phyloP scores from a whole-genome alignment of 2,888 invertebrate genomes.

The Miltochrista miniata region DNA sequence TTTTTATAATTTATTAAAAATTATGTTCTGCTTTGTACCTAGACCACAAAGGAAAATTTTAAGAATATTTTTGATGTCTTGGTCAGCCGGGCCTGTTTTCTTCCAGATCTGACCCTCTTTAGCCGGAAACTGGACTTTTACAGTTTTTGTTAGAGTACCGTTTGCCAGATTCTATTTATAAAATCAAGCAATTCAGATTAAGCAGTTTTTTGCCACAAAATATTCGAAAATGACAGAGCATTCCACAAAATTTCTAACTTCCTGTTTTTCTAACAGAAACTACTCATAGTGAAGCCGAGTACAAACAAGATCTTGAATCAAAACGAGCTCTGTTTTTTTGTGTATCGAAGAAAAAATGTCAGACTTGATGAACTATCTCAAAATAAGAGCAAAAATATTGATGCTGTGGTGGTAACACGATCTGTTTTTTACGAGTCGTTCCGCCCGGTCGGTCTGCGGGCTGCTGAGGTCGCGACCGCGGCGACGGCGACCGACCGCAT shows the following conservation, averaged over 20 bases:
- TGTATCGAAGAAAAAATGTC: conserved; percentile 31
- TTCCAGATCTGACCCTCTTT: too few species aligned
- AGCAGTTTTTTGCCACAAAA: conserved; percentile 4
- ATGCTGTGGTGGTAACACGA: conserved; percentile 58
- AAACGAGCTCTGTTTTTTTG: conserved; percentile 31
- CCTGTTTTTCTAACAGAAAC: conserved; percentile 25
- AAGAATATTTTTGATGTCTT: too few species aligned
- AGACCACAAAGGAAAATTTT: too few species aligned
- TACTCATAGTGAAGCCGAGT: conserved; percentile 19
- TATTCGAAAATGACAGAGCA: conserved; percentile 13
- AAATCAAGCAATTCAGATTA: too few species aligned
- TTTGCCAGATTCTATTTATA: too few species aligned
- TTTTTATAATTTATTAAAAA: too few species aligned
- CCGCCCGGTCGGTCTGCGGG: conserved; percentile 51
- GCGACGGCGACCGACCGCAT: conserved; percentile 41
- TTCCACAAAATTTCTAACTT: conserved; percentile 13
- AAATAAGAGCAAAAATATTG: conserved; percentile 58
- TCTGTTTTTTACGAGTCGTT: conserved; percentile 60
- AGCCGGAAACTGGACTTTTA: too few species aligned
- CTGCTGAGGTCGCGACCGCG: conserved; percentile 64
- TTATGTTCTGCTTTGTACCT: too few species aligned
- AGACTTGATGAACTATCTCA: conserved; percentile 60
- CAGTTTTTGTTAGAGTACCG: too few species aligned
- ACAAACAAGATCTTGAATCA: conserved; percentile 25
- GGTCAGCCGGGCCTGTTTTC: too few species aligned